Evolutionary conservation across 1,140 invertebrate species (phyloP), one percentile per base, ranked within the genome.

Genomic region (Copidosoma floridanum): DNA sequence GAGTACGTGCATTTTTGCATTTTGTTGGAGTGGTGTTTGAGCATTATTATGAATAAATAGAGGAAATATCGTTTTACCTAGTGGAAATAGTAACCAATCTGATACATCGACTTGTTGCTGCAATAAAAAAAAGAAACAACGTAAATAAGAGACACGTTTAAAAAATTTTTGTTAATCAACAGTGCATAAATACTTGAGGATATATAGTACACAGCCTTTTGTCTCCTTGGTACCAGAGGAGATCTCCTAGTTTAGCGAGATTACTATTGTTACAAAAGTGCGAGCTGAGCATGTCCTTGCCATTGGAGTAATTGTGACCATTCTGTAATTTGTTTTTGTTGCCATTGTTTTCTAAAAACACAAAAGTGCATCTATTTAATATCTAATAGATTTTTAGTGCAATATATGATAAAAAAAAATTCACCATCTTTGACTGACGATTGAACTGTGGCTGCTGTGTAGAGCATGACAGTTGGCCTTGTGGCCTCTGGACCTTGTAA

Each of bases 41-140:
- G 53, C 63, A 51, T 62, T 64, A 35, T 77, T 75, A 56, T 71
- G 63, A 23, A 72, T 61, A 38, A 72, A 72, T 23, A 85, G 75
- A 3, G 84, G 84, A 69, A 86, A 84, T 32, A 78, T 61, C 18
- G 77, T 80, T 48, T 71, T 73, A 57, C 81, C 81, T 61, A 63
- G 69, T 2, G 80, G 79, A 68, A 82, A 85, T 12, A 66, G 65
- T 18, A 85, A 68, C 85, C 84, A 86, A 44, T 77, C 72, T 3
- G 75, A 79, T n/a, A 85, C 66, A 57, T 80, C 73, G 51, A 83
- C 64, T 56, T 71, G 70, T 82, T 82, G 80, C 79, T 81, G 57
- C 16, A 58, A 66, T 57, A 16, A 63, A 54, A 73, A 64, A 71
- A 66, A 48, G 71, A 46, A 71, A 27, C 44, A 37, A 29, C 44